phyloP scores from a whole-genome alignment of 2,888 invertebrate genomes.

The Eristalis pertinax region DNA sequence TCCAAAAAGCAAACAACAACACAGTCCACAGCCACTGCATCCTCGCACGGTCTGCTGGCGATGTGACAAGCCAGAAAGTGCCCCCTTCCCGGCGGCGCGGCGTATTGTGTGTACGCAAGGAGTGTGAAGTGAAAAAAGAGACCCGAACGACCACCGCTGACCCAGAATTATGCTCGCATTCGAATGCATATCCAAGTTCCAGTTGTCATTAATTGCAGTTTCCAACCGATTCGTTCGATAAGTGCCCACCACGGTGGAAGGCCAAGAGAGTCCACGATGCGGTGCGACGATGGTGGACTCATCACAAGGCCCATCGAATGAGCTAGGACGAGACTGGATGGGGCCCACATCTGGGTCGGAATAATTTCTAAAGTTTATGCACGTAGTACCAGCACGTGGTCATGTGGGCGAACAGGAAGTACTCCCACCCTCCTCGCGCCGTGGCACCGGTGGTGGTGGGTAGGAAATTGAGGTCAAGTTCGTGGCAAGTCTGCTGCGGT shows the following conservation, averaged over 20 bases:
- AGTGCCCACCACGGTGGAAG: too few species aligned
- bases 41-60: constrained; percentile 36
- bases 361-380: neutral
- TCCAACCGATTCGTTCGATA: neutral
- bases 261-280: neutral
- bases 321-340: neutral
- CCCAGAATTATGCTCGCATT: neutral
- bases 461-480: neutral
- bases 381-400: neutral
- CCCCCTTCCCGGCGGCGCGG: neutral
- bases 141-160: neutral
- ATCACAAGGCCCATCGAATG: neutral
- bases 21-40: constrained; percentile 38
- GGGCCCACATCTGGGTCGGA: neutral
- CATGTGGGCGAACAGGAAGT: too few species aligned
- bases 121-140: neutral
- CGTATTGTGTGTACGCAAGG: neutral
- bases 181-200: neutral
- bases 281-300: neutral
- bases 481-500: neutral
- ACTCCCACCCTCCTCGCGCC: too few species aligned
- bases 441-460: neutral
- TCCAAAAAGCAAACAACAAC: neutral
- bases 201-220: neutral
- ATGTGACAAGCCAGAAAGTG: constrained; percentile 27